Evolutionary conservation across 2,797 vertebrate genomes (phyloP).

Genomic region (Halcyon leucocephala): DNA sequence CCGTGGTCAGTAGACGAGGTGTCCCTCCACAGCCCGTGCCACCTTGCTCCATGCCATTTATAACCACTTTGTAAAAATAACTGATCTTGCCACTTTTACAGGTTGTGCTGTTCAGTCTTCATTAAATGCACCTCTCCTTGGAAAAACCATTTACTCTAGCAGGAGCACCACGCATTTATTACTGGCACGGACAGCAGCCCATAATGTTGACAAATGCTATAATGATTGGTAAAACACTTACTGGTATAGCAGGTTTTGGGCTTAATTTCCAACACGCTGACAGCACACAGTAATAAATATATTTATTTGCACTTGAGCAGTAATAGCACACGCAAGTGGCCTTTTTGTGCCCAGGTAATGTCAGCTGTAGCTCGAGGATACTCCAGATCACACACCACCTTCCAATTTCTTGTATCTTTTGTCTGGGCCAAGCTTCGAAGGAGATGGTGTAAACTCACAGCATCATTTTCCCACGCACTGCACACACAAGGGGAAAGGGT

Average conservation of each 20-base stretch:
- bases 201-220: slow-evolving; percentile 64
- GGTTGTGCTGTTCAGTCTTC: neutral
- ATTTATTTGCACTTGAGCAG: slow-evolving; percentile 22
- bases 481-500: rapidly evolving
- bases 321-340: neutral
- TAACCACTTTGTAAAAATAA: neutral
- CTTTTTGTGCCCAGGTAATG: neutral
- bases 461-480: neutral
- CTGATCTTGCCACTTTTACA: neutral
- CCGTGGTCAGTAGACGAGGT: rapidly evolving
- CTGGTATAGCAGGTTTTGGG: neutral
- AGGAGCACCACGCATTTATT: slow-evolving; percentile 6
- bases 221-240: slow-evolving; percentile 61
- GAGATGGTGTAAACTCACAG: neutral
- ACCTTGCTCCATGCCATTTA: neutral
- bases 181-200: slow-evolving; percentile 32
- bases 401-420: neutral
- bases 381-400: neutral
- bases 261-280: slow-evolving; percentile 39
- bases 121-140: slow-evolving; percentile 41
- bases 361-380: neutral
- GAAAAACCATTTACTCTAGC: slow-evolving; percentile 37
- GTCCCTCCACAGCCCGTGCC: rapidly evolving
- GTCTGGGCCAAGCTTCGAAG: neutral
- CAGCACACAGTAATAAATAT: slow-evolving; percentile 5